phyloP scores from a whole-genome alignment of 2,888 invertebrate species.

The Pachliopta kotzebuea region DNA sequence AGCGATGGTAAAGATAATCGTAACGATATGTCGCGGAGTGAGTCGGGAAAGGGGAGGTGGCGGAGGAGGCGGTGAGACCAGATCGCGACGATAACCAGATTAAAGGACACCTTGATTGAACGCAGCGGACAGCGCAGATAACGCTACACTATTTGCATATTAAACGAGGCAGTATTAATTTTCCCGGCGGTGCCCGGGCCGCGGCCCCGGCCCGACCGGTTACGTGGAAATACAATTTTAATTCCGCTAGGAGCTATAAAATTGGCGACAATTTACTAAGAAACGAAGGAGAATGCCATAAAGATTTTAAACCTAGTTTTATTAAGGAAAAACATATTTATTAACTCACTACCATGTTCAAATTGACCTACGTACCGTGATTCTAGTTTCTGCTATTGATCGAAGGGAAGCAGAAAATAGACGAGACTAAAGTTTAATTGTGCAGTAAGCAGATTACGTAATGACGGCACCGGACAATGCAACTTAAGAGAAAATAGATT shows the following conservation, averaged over 20 bases:
- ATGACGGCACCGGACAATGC: no score
- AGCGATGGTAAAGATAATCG: constrained; percentile 30
- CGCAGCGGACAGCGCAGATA: constrained; percentile 72
- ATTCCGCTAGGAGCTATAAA: constrained; percentile 11
- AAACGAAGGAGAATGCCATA: not conserved
- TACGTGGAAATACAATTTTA: constrained; percentile 22
- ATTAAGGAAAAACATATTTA: no score
- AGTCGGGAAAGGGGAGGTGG: constrained; percentile 54
- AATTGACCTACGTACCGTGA: no score
- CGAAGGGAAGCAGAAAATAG: no score
- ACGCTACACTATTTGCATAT: constrained; percentile 73
- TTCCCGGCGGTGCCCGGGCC: constrained; percentile 38
- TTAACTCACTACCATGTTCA: no score
- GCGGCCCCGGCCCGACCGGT: constrained; percentile 8
- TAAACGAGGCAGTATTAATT: constrained; percentile 76
- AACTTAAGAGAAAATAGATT: no score
- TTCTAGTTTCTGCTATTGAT: no score
- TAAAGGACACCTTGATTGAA: constrained; percentile 78
- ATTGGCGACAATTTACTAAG: constrained; percentile 5
- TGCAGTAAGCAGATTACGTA: no score
- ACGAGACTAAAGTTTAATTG: no score
- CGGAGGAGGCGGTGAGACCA: constrained; percentile 43
- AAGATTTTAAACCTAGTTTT: not conserved
- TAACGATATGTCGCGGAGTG: constrained; percentile 13
- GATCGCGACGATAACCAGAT: constrained; percentile 63